These are phyloP conservation scores for Radopholus similis DNA, from an alignment of 1,140 invertebrate species.

Conservation along the genomic window DNA sequence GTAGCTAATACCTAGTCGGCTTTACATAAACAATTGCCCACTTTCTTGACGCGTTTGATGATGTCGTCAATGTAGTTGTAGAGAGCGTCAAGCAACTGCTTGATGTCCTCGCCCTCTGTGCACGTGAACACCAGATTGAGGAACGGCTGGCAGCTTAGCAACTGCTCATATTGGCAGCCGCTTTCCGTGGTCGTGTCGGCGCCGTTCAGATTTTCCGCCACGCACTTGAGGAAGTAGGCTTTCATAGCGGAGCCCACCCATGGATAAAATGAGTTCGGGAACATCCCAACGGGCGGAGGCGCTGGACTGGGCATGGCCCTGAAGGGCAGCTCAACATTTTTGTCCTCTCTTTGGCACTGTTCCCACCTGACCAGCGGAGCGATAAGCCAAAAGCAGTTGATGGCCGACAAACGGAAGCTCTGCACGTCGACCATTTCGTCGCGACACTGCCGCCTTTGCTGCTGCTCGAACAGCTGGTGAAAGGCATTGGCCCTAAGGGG, in stretches of 20 bases:
- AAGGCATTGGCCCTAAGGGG: neutral
- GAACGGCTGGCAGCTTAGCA: constrained; percentile 45
- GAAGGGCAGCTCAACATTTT: neutral
- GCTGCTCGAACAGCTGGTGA: neutral
- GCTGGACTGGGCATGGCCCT: constrained; percentile 8
- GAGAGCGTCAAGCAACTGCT: constrained; percentile 32
- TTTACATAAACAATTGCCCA: neutral
- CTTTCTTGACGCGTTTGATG: constrained; percentile 33
- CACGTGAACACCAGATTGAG: constrained; percentile 46
- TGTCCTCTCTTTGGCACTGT: neutral
- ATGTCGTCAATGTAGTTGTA: constrained; percentile 39
- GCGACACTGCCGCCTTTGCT: neutral
- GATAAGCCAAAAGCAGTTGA: constrained; percentile 53
- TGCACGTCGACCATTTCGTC: constrained; percentile 2
- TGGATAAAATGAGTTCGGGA: constrained; percentile 3
- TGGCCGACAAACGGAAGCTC: constrained; percentile 29
- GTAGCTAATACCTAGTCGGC: neutral
- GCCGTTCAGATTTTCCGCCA: constrained; percentile 38
- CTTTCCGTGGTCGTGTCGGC: neutral
- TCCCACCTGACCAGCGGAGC: constrained; percentile 42
- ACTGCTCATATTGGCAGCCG: constrained; percentile 14
- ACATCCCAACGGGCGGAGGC: constrained; percentile 4
- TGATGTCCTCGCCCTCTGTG: constrained; percentile 43
- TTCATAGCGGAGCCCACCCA: constrained; percentile 28
- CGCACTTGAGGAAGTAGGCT: constrained; percentile 44